Evolutionary conservation across 1,140 invertebrate genomes (phyloP).

Genomic region (Ceratina australensis): DNA sequence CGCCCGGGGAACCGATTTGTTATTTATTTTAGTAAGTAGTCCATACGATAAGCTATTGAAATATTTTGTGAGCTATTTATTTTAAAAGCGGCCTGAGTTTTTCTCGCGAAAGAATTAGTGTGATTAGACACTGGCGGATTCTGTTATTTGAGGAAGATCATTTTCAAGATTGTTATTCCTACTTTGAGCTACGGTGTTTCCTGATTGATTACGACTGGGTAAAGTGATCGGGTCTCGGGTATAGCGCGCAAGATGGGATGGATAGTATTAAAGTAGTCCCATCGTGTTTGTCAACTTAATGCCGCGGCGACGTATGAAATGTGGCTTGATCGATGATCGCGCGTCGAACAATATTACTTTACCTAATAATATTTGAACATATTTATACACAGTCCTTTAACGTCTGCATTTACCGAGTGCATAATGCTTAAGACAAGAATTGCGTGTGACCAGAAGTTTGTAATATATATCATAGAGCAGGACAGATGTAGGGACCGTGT

Average conservation of each 20-base stretch:
- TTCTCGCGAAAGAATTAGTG: too few relatives aligned
- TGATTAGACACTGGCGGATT: too few relatives aligned
- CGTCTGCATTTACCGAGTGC: neutral
- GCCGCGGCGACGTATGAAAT: conserved; percentile 34
- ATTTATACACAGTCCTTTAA: neutral
- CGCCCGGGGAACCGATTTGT: too few relatives aligned
- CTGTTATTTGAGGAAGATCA: too few relatives aligned
- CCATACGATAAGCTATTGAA: too few relatives aligned
- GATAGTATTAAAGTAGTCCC: conserved; percentile 56
- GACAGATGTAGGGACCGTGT: too few relatives aligned
- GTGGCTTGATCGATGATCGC: conserved; percentile 58
- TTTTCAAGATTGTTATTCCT: neutral
- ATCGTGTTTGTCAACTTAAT: conserved; percentile 64
- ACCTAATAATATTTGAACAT: conserved; percentile 43
- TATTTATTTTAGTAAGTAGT: too few relatives aligned
- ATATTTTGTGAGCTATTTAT: too few relatives aligned
- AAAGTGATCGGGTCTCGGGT: conserved; percentile 56
- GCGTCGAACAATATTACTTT: conserved; percentile 53
- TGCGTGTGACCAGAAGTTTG: too few relatives aligned
- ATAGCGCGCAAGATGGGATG: conserved; percentile 38
- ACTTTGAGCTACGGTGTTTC: conserved; percentile 43
- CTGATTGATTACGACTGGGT: conserved; percentile 56
- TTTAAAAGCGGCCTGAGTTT: too few relatives aligned
- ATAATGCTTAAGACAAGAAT: too few relatives aligned
- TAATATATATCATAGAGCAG: too few relatives aligned